Evolutionary conservation across 2,113 vertebrate genomes (phyloP), one percentile per base, ranked within the genome.

Genomic region (Microcebus murinus): DNA sequence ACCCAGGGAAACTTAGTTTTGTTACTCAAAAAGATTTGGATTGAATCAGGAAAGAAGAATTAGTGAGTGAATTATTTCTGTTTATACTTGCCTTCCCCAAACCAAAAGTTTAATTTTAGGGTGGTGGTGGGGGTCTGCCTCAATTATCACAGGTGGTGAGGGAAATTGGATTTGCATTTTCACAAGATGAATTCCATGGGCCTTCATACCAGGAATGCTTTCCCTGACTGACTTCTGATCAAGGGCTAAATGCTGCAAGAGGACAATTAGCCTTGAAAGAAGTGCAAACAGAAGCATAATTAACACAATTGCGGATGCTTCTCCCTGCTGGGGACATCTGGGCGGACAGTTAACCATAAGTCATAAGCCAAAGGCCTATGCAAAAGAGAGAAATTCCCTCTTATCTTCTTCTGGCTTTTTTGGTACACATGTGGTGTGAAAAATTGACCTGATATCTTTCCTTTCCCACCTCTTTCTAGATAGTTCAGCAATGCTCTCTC

Each of bases 261-360:
- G 4, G 93, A 31, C 96, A 68, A 94, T 96, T 93, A 95, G 93
- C 77, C 73, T 85, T 29, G 50, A 52, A 82, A 92, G 84, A 95
- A 73, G 81, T 68, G 70, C 73, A 55, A 61, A 90, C 68, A 65
- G 92, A 70, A 31, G 85, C 15, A 6, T 45, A 20, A 20, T 65
- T 50, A 82, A 50, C 31, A 4, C 90, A 45, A 8, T 55, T 21
- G 57, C 63, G 6, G 14, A 3, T 12, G 29, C 23, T 59, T 63
- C 96, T 87, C 71, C 92, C 94, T 45, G 90, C 93, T 93, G 89
- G 70, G 86, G 83, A 74, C 87, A 79, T 86, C 88, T 91, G 89
- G 83, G 71, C 90, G 5, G 65, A 63, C 23, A 9, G 39, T 8
- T 14, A 21, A 36, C 70, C 11, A 0, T 27, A 45, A 87, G 77